A percentile compares a stretch with the other conserved stretches of the same genome.
These are phyloP conservation scores for Oryzias melastigma DNA, from an alignment of 2,113 vertebrate species.

Conservation along the genomic window DNA sequence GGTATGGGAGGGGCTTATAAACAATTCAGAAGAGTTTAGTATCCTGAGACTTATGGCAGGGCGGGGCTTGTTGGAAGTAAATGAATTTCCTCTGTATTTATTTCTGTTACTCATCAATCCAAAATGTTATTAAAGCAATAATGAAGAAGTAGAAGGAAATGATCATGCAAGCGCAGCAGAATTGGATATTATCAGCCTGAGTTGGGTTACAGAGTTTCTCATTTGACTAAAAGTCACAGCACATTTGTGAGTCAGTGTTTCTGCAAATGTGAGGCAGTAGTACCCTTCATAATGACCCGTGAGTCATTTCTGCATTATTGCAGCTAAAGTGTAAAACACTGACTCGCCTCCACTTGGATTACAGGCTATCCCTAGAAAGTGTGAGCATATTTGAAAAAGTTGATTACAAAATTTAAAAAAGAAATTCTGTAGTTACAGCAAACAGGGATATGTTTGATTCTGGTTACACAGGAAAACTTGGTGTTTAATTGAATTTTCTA, in stretches of 20 bases:
- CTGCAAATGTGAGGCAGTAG: slow-evolving; percentile 11
- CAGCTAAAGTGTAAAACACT: slow-evolving; percentile 17
- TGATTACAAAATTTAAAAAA: too few species aligned
- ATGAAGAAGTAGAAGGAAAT: slow-evolving; percentile 4
- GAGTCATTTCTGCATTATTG: slow-evolving; percentile 11
- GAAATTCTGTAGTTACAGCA: too few species aligned
- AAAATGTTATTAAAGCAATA: slow-evolving; percentile 21
- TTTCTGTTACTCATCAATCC: not conserved
- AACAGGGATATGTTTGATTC: too few species aligned
- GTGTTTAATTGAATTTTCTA: not conserved
- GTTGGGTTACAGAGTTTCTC: slow-evolving; percentile 12
- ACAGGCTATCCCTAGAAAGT: not conserved
- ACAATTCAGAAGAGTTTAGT: too few species aligned
- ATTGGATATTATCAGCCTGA: slow-evolving; percentile 3
- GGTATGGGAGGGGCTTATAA: too few species aligned
- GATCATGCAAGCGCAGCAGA: not conserved
- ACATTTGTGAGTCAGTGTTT: slow-evolving; percentile 34
- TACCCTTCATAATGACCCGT: slow-evolving; percentile 16
- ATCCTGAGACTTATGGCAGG: not conserved
- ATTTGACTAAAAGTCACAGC: slow-evolving; percentile 13
- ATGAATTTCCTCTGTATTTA: too few species aligned
- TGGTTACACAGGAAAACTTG: not conserved
- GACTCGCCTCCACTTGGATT: not conserved
- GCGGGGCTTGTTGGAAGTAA: not conserved
- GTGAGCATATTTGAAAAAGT: too few species aligned